Percentiles rank a stretch among this genome's conserved stretches.
These are phyloP conservation scores for Macaca nemestrina DNA, from an alignment of 2,113 vertebrate genomes.

Conservation along the genomic window DNA sequence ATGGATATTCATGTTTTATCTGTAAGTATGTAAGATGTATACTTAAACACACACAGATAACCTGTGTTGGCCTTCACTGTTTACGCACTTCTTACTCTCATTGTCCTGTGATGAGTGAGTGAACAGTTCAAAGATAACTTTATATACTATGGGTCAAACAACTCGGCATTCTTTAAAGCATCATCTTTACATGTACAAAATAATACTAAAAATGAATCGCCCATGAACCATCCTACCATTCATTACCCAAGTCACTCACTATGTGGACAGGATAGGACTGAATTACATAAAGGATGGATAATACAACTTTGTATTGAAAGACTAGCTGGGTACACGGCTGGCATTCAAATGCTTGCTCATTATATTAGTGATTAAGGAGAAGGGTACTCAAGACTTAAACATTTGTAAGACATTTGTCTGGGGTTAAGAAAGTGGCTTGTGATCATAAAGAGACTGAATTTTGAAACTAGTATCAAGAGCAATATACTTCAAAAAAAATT, in stretches of 20 bases:
- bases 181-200: background rate
- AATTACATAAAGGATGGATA: background rate
- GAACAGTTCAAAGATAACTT: background rate
- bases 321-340: background rate
- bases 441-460: background rate
- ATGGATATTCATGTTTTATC: background rate
- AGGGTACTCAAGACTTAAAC: background rate
- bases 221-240: background rate
- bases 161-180: slow-evolving; percentile 17
- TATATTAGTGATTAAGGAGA: background rate
- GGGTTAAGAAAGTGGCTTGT: background rate
- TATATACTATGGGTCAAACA: background rate
- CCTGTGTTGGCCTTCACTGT: background rate
- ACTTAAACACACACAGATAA: background rate
- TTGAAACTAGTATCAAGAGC: background rate
- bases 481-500: background rate
- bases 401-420: background rate
- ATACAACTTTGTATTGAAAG: background rate
- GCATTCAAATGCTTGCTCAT: background rate
- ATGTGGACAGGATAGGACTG: background rate
- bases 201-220: slow-evolving; percentile 1
- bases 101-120: background rate
- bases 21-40: background rate
- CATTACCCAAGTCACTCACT: background rate
- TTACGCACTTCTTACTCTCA: background rate